Evolutionary conservation across 2,888 invertebrate species (phyloP), one percentile per base, ranked within the genome.

Genomic region (Ryuthela nishihirai): DNA sequence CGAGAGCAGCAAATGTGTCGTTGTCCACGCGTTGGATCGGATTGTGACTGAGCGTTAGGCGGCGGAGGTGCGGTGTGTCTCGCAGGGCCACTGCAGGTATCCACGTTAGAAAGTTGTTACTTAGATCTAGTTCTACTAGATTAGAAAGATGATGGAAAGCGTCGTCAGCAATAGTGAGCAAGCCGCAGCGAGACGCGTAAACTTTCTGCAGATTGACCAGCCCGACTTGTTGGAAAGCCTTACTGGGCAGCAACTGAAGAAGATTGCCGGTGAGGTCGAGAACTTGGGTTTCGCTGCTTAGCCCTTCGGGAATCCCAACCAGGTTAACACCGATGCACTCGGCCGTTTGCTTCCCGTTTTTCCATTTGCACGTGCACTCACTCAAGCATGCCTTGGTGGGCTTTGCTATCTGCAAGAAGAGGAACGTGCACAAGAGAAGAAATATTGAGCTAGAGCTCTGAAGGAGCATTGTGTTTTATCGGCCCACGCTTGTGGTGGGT

Each of bases 291-390:
- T 49, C 65, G 10, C 41, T 41, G 26, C 58, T 64, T 3, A 67
- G 44, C 6, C 64, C 64, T 18, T 53, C 45, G 9, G 67, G 67
- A 12, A 67, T 61, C 6, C 43, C 50, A 9, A 53, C 48, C 26
- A 65, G 52, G 17, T 54, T 46, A 7, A 52, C 61, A n/a, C 58
- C 54, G 23, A 45, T 36, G 29, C 67, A 67, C 42, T 67, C 67
- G 1, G 54, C 67, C 12, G 66, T 65, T 52, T 64, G 53, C 34
- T 67, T 67, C 10, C 67, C 67, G 39, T 54, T 55, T 39, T 59
- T 59, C 67, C 67, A 67, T 47, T 65, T 67, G 46, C 67, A 67
- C 24, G 52, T 54, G 41, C 67, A 67, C n/a, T 61, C 58, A 24
- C 48, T 55, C 15, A 54, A 39, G 15, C 67, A 67, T 32, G 64